Evolutionary conservation across 2,888 invertebrate genomes (phyloP), one percentile per base, ranked within the genome.

Genomic region (Leucania comma): DNA sequence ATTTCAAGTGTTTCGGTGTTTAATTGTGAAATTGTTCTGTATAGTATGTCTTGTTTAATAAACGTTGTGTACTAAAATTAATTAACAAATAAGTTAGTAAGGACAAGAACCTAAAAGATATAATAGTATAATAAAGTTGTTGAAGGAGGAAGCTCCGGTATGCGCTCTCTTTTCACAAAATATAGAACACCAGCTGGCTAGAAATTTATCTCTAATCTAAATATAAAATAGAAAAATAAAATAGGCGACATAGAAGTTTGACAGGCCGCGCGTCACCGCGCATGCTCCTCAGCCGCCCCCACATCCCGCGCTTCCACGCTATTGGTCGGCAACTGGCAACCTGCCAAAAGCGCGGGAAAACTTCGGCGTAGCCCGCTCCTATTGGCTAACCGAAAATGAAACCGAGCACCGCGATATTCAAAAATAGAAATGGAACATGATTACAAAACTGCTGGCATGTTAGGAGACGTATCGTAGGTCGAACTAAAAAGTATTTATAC

Each of bases 341-440:
- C 74, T 92, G 95, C 96, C 96, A 95, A 95, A 94, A 93, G 88
- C 92, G 93, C 93, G 94, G 93, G 91, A 93, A 93, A 93, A 90
- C 88, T 91, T 90, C 79, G 85, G 85, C 90, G 89, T 87, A 89
- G 86, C 85, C 82, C 74, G 80, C 84, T 90, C 85, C 92, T 87
- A 95, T 95, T 95, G 95, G 95, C 82, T 80, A 84, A 84, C 88
- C 87, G 75, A 89, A 90, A 90, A 87, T 92, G 95, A 90, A 95
- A 95, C 93, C 94, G 91, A 94, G 95, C 95, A 95, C 95, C 95
- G 95, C 95, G 93, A 90, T 94, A 94, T 95, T 95, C 93, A 93
- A 96, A 95, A 95, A 96, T 96, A 96, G 95, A 95, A 89, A 87
- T 88, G 86, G 89, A 84, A 87, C 86, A 78, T 80, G 85, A 87